A percentile compares a stretch with the other conserved stretches of the same genome.
phyloP scores from a whole-genome alignment of 2,888 invertebrate species.

The Lampropteryx suffumata region DNA sequence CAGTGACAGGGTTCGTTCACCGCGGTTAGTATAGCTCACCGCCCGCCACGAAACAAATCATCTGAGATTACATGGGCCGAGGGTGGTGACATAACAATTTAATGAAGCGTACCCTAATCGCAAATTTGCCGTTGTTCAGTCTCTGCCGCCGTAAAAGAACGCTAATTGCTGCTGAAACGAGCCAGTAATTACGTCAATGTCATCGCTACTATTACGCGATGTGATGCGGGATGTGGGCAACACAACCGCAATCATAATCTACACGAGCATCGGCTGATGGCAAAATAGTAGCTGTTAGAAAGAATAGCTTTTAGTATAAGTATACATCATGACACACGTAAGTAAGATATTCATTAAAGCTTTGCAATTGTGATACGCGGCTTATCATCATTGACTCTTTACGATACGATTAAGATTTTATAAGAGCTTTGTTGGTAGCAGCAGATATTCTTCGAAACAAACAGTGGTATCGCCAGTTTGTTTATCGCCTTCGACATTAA shows the following conservation, averaged over 20 bases:
- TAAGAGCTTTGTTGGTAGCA: slow-evolving; percentile 4
- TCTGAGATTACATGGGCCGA: slow-evolving; percentile 52
- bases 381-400: slow-evolving; percentile 12
- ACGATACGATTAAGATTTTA: slow-evolving; percentile 16
- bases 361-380: slow-evolving; percentile 13
- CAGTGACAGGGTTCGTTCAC: slow-evolving; percentile 79
- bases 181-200: slow-evolving; percentile 30
- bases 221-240: slow-evolving; percentile 25
- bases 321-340: too few species aligned
- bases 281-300: background rate
- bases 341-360: background rate
- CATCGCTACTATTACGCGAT: slow-evolving; percentile 19
- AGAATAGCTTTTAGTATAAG: too few species aligned
- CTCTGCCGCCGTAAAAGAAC: slow-evolving; percentile 27
- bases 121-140: slow-evolving; percentile 17
- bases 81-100: slow-evolving; percentile 55
- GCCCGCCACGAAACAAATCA: slow-evolving; percentile 64
- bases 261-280: slow-evolving; percentile 19
- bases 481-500: slow-evolving; percentile 24
- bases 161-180: slow-evolving; percentile 22
- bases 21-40: slow-evolving; percentile 54
- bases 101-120: slow-evolving; percentile 46
- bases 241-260: slow-evolving; percentile 26
- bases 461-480: slow-evolving; percentile 27
- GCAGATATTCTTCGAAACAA: slow-evolving; percentile 23